Conservation (phyloP, 2,113 vertebrate genomes). For the Brachyhypopomus occidentalis region DNA sequence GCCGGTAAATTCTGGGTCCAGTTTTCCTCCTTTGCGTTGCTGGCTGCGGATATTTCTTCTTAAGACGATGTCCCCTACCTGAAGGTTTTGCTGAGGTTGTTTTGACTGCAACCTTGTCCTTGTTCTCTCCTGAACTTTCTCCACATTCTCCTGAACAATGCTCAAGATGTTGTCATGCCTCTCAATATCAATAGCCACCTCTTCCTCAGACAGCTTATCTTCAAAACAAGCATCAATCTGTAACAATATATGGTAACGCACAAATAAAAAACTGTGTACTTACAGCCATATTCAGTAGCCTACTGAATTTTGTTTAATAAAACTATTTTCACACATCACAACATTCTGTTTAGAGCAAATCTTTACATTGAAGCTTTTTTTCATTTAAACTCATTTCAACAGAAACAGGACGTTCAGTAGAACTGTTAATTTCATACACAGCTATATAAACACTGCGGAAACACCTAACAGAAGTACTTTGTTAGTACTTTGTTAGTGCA, state of each 20-base stretch:
- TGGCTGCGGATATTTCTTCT: background rate
- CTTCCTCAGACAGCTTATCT: background rate
- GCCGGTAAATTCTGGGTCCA: constrained; percentile 7
- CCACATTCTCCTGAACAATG: background rate
- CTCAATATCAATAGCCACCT: background rate
- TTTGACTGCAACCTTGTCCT: background rate
- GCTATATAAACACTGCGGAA: background rate
- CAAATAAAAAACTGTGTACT: background rate
- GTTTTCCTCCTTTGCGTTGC: background rate
- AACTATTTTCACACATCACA: too few relatives aligned
- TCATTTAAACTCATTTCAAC: background rate
- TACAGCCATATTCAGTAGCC: too few relatives aligned
- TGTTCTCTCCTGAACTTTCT: background rate
- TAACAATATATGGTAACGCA: background rate
- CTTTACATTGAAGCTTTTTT: background rate
- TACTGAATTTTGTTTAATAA: too few relatives aligned
- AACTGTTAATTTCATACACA: background rate
- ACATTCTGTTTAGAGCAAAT: background rate
- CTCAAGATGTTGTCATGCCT: background rate
- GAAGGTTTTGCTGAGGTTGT: background rate
- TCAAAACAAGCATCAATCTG: background rate
- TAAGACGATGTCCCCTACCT: background rate
- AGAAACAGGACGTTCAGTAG: background rate
- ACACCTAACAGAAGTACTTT: too few relatives aligned
- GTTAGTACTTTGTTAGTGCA: too few relatives aligned